Percentiles rank a stretch among this genome's conserved stretches.
phyloP scores from a whole-genome alignment of 2,888 invertebrate genomes.

The Dysmachus trigonus region DNA sequence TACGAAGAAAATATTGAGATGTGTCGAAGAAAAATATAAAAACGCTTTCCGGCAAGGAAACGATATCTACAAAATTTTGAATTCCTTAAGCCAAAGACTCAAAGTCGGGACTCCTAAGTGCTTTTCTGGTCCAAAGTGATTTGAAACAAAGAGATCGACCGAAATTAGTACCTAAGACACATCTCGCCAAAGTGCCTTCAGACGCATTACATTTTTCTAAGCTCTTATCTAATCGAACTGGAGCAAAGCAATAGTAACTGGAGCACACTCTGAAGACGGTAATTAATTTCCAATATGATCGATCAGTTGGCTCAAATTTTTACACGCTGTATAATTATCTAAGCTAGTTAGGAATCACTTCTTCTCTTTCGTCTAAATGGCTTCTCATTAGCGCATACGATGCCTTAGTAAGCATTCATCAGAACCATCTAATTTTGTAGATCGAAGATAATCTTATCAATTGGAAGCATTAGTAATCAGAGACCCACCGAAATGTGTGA shows the following conservation, averaged over 20 bases:
- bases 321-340: constrained; percentile 24
- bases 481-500: not conserved
- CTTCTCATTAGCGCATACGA: not conserved
- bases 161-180: not conserved
- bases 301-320: not conserved
- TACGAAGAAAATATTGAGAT: not conserved
- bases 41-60: not conserved
- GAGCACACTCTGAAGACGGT: not conserved
- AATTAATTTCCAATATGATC: constrained; percentile 12
- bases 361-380: not conserved
- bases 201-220: not conserved
- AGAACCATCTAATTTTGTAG: constrained; percentile 1
- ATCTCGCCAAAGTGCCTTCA: not conserved
- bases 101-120: not conserved
- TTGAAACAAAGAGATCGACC: not conserved
- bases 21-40: not conserved
- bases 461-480: not conserved
- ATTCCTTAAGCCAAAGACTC: not conserved
- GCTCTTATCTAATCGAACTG: not conserved
- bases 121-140: not conserved
- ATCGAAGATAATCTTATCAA: not conserved
- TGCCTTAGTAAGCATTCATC: not conserved
- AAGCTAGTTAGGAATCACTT: not conserved
- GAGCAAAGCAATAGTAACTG: constrained; percentile 1
- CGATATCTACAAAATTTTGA: not conserved